Percentiles rank a stretch among this genome's conserved stretches.
These are phyloP conservation scores for Halictus rubicundus DNA, from an alignment of 1,140 invertebrate genomes.

Conservation along the genomic window DNA sequence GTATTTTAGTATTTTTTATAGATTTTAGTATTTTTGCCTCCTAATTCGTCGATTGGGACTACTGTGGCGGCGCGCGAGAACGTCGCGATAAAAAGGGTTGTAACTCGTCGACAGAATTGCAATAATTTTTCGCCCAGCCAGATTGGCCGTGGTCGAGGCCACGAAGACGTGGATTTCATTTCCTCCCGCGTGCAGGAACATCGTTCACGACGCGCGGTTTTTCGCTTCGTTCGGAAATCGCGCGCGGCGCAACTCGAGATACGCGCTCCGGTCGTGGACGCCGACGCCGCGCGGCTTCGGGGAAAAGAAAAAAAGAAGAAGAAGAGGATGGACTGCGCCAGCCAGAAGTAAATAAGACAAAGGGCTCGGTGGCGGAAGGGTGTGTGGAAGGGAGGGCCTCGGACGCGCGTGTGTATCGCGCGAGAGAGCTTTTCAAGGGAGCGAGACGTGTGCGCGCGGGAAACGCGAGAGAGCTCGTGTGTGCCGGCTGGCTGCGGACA, in stretches of 20 bases:
- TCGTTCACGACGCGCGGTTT: slow-evolving; percentile 25
- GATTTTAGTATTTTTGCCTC: no score
- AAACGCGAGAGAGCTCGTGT: slow-evolving; percentile 39
- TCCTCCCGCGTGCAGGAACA: not conserved
- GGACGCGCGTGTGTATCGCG: not conserved
- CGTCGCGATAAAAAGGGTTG: no score
- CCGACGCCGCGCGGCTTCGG: not conserved
- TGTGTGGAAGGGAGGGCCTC: not conserved
- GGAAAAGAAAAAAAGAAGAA: slow-evolving; percentile 4
- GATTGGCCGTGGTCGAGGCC: no score
- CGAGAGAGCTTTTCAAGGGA: slow-evolving; percentile 53
- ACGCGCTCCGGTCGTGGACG: not conserved
- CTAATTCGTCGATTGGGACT: no score
- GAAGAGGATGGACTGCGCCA: not conserved
- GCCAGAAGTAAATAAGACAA: slow-evolving; percentile 68
- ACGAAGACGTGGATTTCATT: slow-evolving; percentile 17
- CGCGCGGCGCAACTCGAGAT: slow-evolving; percentile 19
- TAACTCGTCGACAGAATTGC: no score
- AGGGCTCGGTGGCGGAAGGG: slow-evolving; percentile 22
- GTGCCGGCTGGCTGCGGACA: slow-evolving; percentile 48
- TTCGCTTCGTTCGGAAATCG: slow-evolving; percentile 44
- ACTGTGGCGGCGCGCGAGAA: no score
- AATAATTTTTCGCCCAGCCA: no score
- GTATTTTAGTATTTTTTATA: no score
- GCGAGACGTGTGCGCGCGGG: slow-evolving; percentile 27